Conservation (phyloP, 2,888 invertebrate species). For the Archips crataeganus region DNA sequence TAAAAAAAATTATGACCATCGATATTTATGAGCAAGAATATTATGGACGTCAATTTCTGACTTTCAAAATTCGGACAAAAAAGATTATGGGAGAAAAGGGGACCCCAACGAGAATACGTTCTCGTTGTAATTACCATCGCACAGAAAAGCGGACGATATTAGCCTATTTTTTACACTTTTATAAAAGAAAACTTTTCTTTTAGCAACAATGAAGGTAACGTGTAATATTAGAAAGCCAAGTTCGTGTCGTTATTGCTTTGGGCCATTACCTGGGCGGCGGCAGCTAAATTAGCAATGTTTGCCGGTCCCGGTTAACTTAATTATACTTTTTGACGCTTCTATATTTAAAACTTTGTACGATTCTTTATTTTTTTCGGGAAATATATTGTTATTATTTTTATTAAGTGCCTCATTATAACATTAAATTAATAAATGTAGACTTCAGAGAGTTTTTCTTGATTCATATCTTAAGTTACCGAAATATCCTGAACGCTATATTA, state of each 20-base stretch:
- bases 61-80: no score
- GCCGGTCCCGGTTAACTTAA: slow-evolving; percentile 53
- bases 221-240: slow-evolving; percentile 24
- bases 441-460: not conserved
- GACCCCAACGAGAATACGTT: not conserved
- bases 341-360: slow-evolving; percentile 46
- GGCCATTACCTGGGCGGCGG: slow-evolving; percentile 47
- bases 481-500: not conserved
- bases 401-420: not conserved
- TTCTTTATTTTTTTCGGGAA: slow-evolving; percentile 45
- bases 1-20: no score
- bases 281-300: slow-evolving; percentile 53
- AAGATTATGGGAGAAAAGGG: no score
- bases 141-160: not conserved
- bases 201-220: slow-evolving; percentile 15
- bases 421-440: not conserved
- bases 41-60: no score
- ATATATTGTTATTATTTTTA: slow-evolving; percentile 3
- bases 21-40: no score
- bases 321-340: slow-evolving; percentile 55
- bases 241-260: slow-evolving; percentile 31
- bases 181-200: slow-evolving; percentile 23
- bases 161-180: not conserved
- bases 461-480: no score
- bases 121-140: slow-evolving; percentile 8